These are phyloP conservation scores for Riparia riparia DNA, from an alignment of 2,113 vertebrate genomes.

Conservation along the genomic window DNA sequence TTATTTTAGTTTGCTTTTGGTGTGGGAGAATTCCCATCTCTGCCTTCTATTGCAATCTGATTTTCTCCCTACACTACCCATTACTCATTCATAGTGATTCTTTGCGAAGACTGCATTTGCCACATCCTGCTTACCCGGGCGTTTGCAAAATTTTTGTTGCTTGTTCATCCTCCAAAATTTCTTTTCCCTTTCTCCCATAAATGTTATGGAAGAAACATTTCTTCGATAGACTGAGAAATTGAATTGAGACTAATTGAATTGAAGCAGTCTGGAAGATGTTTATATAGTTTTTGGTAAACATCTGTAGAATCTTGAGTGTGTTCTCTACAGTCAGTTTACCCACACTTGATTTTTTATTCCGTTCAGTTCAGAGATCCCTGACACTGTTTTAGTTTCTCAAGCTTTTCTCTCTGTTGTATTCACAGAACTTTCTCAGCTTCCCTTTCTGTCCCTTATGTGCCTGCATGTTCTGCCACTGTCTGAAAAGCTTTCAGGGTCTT, in stretches of 20 bases:
- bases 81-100: background rate
- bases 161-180: background rate
- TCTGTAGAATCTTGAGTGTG: background rate
- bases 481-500: background rate
- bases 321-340: background rate
- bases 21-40: background rate
- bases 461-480: background rate
- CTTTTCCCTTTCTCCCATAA: background rate
- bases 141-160: background rate
- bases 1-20: background rate
- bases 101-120: background rate
- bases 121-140: background rate
- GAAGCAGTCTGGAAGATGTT: background rate
- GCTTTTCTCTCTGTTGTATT: background rate
- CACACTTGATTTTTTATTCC: background rate
- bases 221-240: background rate
- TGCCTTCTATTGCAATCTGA: accelerated
- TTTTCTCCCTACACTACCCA: background rate
- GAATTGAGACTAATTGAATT: background rate
- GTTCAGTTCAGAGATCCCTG: background rate
- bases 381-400: background rate
- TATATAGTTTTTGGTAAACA: background rate
- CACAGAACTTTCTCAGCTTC: background rate
- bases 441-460: background rate
- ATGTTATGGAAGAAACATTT: no score